Evolutionary conservation across 2,888 invertebrate genomes (phyloP).

Genomic region (Ochropleura leucogaster): DNA sequence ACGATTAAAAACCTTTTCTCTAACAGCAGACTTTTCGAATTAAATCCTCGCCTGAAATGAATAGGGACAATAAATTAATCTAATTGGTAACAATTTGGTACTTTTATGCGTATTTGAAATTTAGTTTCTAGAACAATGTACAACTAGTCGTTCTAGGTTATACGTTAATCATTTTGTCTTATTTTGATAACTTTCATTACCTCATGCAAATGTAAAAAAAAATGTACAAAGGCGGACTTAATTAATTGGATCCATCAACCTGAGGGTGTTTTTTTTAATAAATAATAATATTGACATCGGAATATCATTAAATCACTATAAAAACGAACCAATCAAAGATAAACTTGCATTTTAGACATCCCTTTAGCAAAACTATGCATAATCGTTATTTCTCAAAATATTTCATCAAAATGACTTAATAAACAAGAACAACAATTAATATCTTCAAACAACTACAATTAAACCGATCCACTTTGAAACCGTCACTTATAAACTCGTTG

Average conservation of each 20-base stretch:
- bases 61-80: neutral
- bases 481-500: slow-evolving; percentile 17
- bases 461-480: slow-evolving; percentile 16
- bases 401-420: neutral
- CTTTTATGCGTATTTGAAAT: neutral
- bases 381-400: neutral
- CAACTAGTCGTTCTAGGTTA: too few species aligned
- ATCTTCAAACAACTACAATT: slow-evolving; percentile 5
- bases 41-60: neutral
- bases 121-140: neutral
- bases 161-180: too few species aligned
- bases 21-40: neutral
- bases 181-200: too few species aligned
- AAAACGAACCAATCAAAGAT: neutral
- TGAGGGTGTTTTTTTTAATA: too few species aligned
- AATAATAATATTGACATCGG: too few species aligned
- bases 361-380: neutral
- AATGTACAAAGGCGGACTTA: too few species aligned
- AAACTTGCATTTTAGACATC: neutral
- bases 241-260: too few species aligned
- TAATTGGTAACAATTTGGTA: neutral
- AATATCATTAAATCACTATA: neutral
- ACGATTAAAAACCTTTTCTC: neutral
- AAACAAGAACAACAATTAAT: slow-evolving; percentile 7
- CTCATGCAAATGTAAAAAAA: too few species aligned